These are phyloP conservation scores for Oplegnathus fasciatus DNA, from an alignment of 2,113 vertebrate species.

Conservation along the genomic window DNA sequence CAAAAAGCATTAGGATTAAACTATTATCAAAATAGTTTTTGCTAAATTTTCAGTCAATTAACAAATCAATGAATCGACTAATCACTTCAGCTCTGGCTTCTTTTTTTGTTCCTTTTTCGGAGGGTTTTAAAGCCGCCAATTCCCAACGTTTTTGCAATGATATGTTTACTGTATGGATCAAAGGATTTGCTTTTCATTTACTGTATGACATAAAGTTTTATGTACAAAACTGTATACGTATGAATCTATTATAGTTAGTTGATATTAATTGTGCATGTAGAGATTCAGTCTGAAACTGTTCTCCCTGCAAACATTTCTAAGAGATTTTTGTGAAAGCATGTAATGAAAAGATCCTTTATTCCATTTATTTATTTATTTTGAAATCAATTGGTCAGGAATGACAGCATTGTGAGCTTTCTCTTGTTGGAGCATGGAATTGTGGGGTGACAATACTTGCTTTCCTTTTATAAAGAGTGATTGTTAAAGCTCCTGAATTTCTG, in stretches of 20 bases:
- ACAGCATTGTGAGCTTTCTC: background rate
- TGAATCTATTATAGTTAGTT: background rate
- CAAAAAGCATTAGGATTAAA: no score
- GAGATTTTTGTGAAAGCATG: no score
- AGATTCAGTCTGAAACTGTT: background rate
- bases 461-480: background rate
- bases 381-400: background rate
- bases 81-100: background rate
- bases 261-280: background rate
- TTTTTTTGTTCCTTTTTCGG: background rate
- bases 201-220: no score
- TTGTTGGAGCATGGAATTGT: background rate
- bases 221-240: no score
- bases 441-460: background rate
- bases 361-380: background rate
- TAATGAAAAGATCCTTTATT: background rate
- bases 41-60: no score
- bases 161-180: background rate
- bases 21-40: no score
- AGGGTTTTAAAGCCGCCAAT: background rate
- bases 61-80: background rate
- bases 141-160: background rate
- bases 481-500: background rate
- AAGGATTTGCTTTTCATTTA: no score
- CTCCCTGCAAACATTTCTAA: background rate